These are phyloP conservation scores for Xylota segnis DNA, from an alignment of 2,888 invertebrate genomes.

Conservation along the genomic window DNA sequence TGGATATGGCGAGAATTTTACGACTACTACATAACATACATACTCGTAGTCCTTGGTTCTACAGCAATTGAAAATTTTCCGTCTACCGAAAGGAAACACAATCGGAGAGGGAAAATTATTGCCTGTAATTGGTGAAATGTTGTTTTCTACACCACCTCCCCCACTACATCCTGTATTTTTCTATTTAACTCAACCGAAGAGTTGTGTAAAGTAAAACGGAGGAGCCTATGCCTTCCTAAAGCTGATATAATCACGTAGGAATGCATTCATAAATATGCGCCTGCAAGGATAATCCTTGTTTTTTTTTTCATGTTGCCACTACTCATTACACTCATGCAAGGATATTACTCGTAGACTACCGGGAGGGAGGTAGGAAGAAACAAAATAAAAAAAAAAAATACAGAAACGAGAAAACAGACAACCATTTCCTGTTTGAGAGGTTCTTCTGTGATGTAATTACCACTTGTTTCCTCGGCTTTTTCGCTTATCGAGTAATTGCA, in stretches of 20 bases:
- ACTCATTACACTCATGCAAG: conserved; percentile 63
- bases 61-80: conserved; percentile 61
- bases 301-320: conserved; percentile 6
- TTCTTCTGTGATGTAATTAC: conserved; percentile 75
- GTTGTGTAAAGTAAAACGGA: conserved; percentile 28
- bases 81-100: conserved; percentile 50
- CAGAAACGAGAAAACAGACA: conserved; percentile 61
- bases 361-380: background rate
- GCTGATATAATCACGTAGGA: conserved; percentile 65
- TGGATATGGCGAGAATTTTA: conserved; percentile 19
- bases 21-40: conserved; percentile 14
- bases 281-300: conserved; percentile 57
- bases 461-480: conserved; percentile 72
- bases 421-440: conserved; percentile 71
- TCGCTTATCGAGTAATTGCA: conserved; percentile 74
- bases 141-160: conserved; percentile 51
- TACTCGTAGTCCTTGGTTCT: conserved; percentile 5
- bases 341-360: conserved; percentile 34
- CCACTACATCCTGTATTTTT: conserved; percentile 39
- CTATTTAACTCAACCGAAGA: conserved; percentile 40
- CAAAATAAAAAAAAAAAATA: conserved; percentile 11
- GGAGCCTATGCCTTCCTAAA: conserved; percentile 37
- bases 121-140: conserved; percentile 75
- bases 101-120: conserved; percentile 62
- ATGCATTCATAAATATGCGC: conserved; percentile 72